A percentile compares a stretch with the other conserved stretches of the same genome.
phyloP scores from a whole-genome alignment of 1,140 invertebrate species.

The Procambarus virginalis region DNA sequence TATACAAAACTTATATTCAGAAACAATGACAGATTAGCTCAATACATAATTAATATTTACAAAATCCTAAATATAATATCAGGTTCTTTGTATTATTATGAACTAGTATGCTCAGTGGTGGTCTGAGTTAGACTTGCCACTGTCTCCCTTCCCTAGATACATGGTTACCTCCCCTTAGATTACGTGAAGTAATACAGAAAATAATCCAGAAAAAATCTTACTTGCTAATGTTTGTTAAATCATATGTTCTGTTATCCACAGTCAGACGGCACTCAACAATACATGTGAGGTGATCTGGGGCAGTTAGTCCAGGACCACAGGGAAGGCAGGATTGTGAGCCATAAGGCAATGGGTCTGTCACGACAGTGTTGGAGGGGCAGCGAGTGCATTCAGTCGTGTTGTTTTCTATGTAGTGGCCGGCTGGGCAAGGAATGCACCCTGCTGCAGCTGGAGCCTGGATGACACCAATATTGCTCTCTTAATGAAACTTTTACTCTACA shows the following conservation, averaged over 20 bases:
- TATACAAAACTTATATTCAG: too few species aligned
- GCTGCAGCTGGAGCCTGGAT: conserved; percentile 57
- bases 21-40: too few species aligned
- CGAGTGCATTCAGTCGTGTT: conserved; percentile 73
- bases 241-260: conserved; percentile 74
- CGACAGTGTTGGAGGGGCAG: conserved; percentile 77
- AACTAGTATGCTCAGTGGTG: too few species aligned
- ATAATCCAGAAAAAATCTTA: conserved; percentile 64
- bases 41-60: too few species aligned
- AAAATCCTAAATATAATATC: too few species aligned
- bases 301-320: conserved; percentile 77
- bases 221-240: conserved; percentile 75
- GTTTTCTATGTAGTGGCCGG: conserved; percentile 76
- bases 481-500: too few species aligned
- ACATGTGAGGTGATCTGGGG: conserved; percentile 74
- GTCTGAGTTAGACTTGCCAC: too few species aligned
- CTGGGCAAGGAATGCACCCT: conserved; percentile 78
- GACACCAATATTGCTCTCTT: neutral
- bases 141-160: too few species aligned
- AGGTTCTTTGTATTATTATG: too few species aligned
- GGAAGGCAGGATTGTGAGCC: conserved; percentile 76
- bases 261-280: conserved; percentile 74
- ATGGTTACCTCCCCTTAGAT: too few species aligned
- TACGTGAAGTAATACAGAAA: too few species aligned
- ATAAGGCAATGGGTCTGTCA: conserved; percentile 75